phyloP scores from a whole-genome alignment of 2,113 vertebrate species.

The Bambusicola thoracicus region DNA sequence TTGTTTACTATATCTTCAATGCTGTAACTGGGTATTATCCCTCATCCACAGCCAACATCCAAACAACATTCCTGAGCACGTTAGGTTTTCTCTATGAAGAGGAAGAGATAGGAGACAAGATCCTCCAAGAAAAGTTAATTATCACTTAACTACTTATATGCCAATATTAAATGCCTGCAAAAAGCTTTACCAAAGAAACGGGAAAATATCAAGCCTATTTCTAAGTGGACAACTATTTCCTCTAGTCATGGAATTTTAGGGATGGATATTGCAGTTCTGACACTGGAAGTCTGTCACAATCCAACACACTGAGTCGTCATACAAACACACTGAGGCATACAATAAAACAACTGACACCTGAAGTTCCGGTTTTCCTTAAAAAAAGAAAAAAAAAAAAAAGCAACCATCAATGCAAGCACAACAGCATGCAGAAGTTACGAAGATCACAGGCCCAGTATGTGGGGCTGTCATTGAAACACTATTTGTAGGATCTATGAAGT shows the following conservation, averaged over 20 bases:
- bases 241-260: neutral
- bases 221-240: neutral
- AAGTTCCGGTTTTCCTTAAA: neutral
- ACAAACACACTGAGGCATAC: too few relatives aligned
- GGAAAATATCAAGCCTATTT: neutral
- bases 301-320: too few relatives aligned
- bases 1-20: neutral
- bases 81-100: neutral
- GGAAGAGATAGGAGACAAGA: neutral
- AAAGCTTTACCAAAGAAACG: neutral
- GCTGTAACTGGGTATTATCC: neutral
- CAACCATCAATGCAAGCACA: neutral
- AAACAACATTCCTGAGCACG: neutral
- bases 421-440: neutral
- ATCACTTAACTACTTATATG: neutral
- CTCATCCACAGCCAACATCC: neutral
- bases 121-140: neutral
- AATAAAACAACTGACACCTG: neutral
- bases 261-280: neutral
- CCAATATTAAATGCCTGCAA: neutral
- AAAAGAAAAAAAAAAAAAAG: too few relatives aligned
- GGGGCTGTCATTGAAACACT: neutral
- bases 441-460: neutral
- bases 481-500: neutral
- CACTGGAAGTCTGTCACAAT: neutral